Percentiles rank a stretch among this genome's conserved stretches.
These are phyloP conservation scores for Sebastes itinus DNA, from an alignment of 2,797 vertebrate species.

Conservation along the genomic window DNA sequence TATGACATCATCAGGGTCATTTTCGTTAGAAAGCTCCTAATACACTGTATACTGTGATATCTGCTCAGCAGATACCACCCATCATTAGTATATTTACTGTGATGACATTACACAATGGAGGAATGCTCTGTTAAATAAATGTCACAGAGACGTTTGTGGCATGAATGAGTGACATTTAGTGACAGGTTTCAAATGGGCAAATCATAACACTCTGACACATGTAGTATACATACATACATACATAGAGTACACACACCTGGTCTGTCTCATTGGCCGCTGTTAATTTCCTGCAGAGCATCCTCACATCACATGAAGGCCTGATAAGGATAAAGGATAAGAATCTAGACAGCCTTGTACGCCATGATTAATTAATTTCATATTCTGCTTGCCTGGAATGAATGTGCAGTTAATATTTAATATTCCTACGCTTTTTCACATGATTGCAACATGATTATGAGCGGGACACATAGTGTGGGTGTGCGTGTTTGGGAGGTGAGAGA, in stretches of 20 bases:
- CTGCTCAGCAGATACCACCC: not conserved
- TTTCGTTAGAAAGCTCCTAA: not conserved
- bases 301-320: slow-evolving; percentile 24
- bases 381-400: slow-evolving; percentile 73
- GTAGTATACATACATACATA: not conserved
- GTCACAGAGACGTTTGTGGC: not conserved
- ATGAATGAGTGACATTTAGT: slow-evolving; percentile 8
- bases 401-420: slow-evolving; percentile 79
- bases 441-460: slow-evolving; percentile 55
- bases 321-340: slow-evolving; percentile 57
- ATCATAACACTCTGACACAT: not conserved
- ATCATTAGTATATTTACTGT: not conserved
- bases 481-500: slow-evolving; percentile 7
- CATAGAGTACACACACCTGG: not conserved
- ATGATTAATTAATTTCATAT: slow-evolving; percentile 81
- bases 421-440: slow-evolving; percentile 54
- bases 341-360: slow-evolving; percentile 60
- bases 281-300: slow-evolving; percentile 58
- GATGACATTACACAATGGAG: not conserved
- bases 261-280: slow-evolving; percentile 17
- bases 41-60: not conserved
- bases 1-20: no score
- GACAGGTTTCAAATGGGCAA: not conserved
- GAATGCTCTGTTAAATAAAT: not conserved
- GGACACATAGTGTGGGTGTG: slow-evolving; percentile 10